Evolutionary conservation across 1,140 invertebrate species (phyloP).

Genomic region (Mya arenaria): DNA sequence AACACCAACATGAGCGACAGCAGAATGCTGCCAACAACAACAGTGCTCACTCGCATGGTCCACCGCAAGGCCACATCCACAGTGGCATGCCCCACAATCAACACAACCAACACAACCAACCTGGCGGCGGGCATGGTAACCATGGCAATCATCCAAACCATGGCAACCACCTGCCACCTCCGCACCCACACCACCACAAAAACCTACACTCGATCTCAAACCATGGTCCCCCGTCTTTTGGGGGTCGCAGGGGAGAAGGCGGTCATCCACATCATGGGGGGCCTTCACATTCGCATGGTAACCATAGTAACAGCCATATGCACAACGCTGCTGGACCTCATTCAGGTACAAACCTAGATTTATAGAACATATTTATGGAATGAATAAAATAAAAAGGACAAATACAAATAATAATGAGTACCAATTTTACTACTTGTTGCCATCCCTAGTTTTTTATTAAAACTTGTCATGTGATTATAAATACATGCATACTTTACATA

Average conservation of each 20-base stretch:
- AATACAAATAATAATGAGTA: too few species aligned
- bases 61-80: neutral
- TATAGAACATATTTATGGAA: too few species aligned
- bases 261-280: neutral
- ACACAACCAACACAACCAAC: neutral
- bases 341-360: too few species aligned
- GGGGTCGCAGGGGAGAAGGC: conserved; percentile 47
- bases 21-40: conserved; percentile 41
- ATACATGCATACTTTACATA: too few species aligned
- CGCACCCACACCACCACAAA: too few species aligned
- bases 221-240: conserved; percentile 42
- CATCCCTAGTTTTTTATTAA: too few species aligned
- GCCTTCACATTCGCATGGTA: neutral
- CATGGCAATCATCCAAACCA: conserved; percentile 34
- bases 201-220: conserved; percentile 56
- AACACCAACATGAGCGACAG: conserved; percentile 51
- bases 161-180: too few species aligned
- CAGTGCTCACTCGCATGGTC: neutral
- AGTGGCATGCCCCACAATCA: neutral
- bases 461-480: too few species aligned
- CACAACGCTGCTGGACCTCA: neutral
- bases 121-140: neutral
- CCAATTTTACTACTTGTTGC: too few species aligned
- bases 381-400: too few species aligned
- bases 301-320: conserved; percentile 10